phyloP scores from a whole-genome alignment of 37 sponge, comb jelly and placozoan species.

The Petrosia ficiformis region DNA sequence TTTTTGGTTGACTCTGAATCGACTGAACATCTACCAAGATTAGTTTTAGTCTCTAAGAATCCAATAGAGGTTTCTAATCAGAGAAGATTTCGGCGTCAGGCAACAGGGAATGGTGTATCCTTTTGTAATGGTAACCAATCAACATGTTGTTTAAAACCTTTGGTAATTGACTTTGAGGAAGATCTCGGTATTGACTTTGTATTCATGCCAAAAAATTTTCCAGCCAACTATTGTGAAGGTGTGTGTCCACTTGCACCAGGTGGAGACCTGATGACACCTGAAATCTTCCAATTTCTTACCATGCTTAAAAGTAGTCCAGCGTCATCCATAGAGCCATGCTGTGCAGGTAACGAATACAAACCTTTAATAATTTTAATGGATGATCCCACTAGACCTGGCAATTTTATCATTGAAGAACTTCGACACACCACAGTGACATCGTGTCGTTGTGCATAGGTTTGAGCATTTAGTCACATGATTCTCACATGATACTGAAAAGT shows the following conservation, averaged over 20 bases:
- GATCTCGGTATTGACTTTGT: constrained; percentile 44
- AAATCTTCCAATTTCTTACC: constrained; percentile 28
- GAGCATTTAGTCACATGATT: too few relatives aligned
- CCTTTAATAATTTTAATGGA: not conserved
- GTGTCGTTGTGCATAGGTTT: constrained; percentile 33
- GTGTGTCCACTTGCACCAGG: constrained; percentile 27
- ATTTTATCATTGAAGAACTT: constrained; percentile 10
- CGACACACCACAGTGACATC: constrained; percentile 34
- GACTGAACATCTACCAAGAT: constrained; percentile 3
- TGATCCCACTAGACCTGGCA: not conserved
- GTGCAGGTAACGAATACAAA: constrained; percentile 26
- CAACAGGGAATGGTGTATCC: not conserved
- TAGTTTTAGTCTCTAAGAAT: constrained; percentile 30
- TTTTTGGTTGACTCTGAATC: not conserved
- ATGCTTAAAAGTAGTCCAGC: constrained; percentile 5
- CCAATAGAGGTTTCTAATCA: constrained; percentile 11
- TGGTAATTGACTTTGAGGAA: constrained; percentile 36
- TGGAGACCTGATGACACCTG: constrained; percentile 9
- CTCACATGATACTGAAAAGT: too few relatives aligned
- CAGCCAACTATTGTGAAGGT: constrained; percentile 64
- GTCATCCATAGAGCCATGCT: constrained; percentile 51
- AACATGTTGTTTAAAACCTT: constrained; percentile 54
- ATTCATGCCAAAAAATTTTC: constrained; percentile 2
- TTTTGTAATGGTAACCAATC: constrained; percentile 28
- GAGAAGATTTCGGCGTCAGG: not conserved